phyloP scores from a whole-genome alignment of 2,113 vertebrate genomes.

The Indicator indicator region DNA sequence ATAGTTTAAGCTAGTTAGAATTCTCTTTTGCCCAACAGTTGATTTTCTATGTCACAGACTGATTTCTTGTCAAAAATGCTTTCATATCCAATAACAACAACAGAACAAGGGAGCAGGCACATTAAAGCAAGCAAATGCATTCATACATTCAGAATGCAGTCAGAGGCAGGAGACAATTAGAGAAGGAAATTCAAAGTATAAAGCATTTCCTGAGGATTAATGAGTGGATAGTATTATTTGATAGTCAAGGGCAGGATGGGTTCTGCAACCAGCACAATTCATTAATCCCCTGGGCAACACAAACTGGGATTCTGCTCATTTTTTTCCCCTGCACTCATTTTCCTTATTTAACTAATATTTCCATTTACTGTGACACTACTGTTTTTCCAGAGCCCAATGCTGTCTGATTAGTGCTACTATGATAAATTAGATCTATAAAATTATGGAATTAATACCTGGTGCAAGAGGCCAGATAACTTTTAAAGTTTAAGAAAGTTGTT shows the following conservation, averaged over 20 bases:
- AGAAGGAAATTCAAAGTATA: slow-evolving; percentile 50
- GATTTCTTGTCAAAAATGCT: neutral
- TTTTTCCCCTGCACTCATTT: slow-evolving; percentile 3
- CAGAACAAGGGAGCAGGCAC: neutral
- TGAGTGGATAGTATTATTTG: slow-evolving; percentile 41
- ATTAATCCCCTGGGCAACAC: slow-evolving; percentile 55
- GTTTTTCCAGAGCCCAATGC: neutral
- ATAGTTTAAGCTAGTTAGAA: neutral
- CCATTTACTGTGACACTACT: neutral
- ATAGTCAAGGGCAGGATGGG: slow-evolving; percentile 29
- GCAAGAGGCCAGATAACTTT: neutral
- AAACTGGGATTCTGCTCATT: neutral
- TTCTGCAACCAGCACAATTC: slow-evolving; percentile 30
- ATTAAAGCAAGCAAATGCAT: slow-evolving; percentile 30
- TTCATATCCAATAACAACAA: neutral
- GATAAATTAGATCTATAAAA: neutral
- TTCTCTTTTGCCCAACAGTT: neutral
- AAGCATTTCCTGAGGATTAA: slow-evolving; percentile 64
- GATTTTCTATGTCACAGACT: neutral
- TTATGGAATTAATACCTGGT: neutral
- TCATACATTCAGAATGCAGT: slow-evolving; percentile 10
- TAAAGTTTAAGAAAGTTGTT: neutral
- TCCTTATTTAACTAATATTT: slow-evolving; percentile 16
- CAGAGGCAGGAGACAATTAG: slow-evolving; percentile 46
- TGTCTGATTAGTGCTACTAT: neutral